Conservation (phyloP, 1,140 invertebrate genomes). For the Brachionus angularis region DNA sequence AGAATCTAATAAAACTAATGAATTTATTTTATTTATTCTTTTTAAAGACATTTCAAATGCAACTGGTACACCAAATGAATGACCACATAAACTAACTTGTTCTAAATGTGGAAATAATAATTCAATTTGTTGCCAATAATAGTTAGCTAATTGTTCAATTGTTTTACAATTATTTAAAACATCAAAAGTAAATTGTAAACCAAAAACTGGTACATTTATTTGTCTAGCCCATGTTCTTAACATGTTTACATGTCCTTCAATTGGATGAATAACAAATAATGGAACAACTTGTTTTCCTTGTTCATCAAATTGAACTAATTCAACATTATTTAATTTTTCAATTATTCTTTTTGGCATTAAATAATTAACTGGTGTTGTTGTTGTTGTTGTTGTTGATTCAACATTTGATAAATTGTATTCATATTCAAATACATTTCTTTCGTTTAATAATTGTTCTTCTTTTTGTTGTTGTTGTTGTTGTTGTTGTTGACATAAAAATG, state of each 20-base stretch:
- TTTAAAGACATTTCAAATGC: slow-evolving; percentile 86
- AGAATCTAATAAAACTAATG: slow-evolving; percentile 72
- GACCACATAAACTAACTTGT: slow-evolving; percentile 79
- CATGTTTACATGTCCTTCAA: slow-evolving; percentile 76
- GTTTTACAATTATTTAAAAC: slow-evolving; percentile 65
- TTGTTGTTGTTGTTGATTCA: slow-evolving; percentile 53
- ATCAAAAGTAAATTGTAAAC: slow-evolving; percentile 76
- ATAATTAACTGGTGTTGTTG: slow-evolving; percentile 49
- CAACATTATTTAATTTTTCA: slow-evolving; percentile 58
- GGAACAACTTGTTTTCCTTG: slow-evolving; percentile 52
- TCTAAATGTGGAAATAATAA: slow-evolving; percentile 66
- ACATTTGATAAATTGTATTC: slow-evolving; percentile 63
- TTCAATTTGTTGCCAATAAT: slow-evolving; percentile 62
- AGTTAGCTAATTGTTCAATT: slow-evolving; percentile 70
- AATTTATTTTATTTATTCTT: slow-evolving; percentile 62
- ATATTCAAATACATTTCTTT: too few species aligned
- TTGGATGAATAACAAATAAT: slow-evolving; percentile 80
- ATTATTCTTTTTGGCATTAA: slow-evolving; percentile 60
- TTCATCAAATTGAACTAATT: too few species aligned
- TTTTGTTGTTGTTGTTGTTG: too few species aligned
- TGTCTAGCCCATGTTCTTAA: slow-evolving; percentile 67
- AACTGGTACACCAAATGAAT: slow-evolving; percentile 85
- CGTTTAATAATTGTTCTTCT: too few species aligned
- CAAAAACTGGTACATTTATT: slow-evolving; percentile 74
- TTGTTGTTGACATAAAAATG: too few species aligned